Conservation (phyloP, 2,113 vertebrate species). For the Callaeas wilsoni region DNA sequence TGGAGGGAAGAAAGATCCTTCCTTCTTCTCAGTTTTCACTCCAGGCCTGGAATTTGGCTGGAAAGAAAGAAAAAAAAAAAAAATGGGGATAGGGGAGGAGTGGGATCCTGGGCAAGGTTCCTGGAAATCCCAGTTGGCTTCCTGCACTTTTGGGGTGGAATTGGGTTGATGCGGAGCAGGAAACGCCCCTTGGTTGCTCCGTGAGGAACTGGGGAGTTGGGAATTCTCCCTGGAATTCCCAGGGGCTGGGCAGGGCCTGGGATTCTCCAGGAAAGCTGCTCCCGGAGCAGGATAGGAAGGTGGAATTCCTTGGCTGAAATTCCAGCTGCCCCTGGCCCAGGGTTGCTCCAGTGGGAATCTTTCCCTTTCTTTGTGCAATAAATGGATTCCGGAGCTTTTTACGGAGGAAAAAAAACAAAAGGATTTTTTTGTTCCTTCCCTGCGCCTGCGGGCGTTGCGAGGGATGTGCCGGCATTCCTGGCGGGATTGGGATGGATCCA, state of each 20-base stretch:
- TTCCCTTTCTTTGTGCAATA: constrained; percentile 43
- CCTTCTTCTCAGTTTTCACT: neutral
- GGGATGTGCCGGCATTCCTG: neutral
- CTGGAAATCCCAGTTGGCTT: neutral
- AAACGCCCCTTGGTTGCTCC: neutral
- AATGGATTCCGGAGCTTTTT: constrained; percentile 19
- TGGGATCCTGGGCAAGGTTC: neutral
- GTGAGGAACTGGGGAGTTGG: neutral
- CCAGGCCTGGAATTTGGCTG: neutral
- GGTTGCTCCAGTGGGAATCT: neutral
- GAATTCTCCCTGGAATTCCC: neutral
- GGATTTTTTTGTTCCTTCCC: neutral
- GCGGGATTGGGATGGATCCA: neutral
- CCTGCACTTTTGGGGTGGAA: neutral
- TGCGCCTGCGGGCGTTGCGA: neutral
- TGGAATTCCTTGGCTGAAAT: neutral
- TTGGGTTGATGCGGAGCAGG: neutral
- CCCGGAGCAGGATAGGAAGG: neutral
- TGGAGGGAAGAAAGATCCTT: neutral
- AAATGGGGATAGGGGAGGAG: neutral
- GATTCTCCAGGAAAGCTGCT: no score
- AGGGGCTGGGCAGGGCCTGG: no score
- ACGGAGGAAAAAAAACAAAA: neutral
- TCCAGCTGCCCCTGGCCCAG: neutral
- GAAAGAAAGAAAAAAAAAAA: neutral